These are phyloP conservation scores for Salvelinus sp. DNA, from an alignment of 2,113 vertebrate genomes.

Conservation along the genomic window DNA sequence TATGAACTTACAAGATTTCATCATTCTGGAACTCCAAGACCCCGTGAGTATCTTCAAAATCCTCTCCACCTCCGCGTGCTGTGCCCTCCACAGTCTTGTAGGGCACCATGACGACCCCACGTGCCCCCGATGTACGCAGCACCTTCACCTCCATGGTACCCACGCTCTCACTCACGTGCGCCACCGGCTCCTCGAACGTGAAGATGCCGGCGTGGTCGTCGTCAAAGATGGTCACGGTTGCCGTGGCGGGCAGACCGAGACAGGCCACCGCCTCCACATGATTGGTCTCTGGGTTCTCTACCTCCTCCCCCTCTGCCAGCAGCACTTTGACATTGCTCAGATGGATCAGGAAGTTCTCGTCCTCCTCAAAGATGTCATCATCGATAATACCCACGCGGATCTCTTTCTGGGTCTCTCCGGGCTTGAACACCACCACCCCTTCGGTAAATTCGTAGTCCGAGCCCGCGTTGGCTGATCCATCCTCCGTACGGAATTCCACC, in stretches of 20 bases:
- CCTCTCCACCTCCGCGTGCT: conserved; percentile 90
- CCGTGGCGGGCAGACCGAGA: conserved; percentile 83
- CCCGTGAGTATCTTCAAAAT: conserved; percentile 93
- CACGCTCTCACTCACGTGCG: conserved; percentile 93
- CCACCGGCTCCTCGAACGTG: conserved; percentile 92
- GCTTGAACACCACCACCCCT: conserved; percentile 91
- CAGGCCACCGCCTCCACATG: conserved; percentile 81
- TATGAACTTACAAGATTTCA: conserved; percentile 94
- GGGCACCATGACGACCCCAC: conserved; percentile 91
- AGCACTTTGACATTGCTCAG: conserved; percentile 87
- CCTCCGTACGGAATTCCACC: conserved; percentile 95
- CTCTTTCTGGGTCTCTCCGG: conserved; percentile 92
- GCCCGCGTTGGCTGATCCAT: conserved; percentile 94
- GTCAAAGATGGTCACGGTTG: conserved; percentile 95
- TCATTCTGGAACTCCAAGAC: conserved; percentile 97
- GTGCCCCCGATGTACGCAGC: conserved; percentile 91
- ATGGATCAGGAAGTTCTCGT: conserved; percentile 97
- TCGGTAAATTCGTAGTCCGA: conserved; percentile 99
- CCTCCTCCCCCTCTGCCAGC: conserved; percentile 75
- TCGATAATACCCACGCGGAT: conserved; percentile 95
- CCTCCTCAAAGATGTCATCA: conserved; percentile 98
- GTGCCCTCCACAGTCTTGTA: conserved; percentile 96
- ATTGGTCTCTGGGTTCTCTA: conserved; percentile 73
- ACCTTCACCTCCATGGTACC: conserved; percentile 98
- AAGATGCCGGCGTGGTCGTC: conserved; percentile 98